These are phyloP conservation scores for Podarcis cretensis DNA, from an alignment of 2,113 vertebrate genomes.

Conservation along the genomic window DNA sequence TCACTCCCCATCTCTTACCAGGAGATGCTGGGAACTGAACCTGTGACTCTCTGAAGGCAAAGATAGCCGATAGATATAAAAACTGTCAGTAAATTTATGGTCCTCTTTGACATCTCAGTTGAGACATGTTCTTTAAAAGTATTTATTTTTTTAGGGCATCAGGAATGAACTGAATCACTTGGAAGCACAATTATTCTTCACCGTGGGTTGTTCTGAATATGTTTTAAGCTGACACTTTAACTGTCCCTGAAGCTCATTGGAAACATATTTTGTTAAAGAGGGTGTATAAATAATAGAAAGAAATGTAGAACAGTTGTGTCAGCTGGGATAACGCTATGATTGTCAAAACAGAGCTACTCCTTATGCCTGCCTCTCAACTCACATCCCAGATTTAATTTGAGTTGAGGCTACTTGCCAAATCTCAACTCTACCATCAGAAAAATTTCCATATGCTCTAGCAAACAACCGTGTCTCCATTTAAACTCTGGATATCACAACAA, in stretches of 20 bases:
- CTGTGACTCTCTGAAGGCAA: too few relatives aligned
- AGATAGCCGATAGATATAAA: too few relatives aligned
- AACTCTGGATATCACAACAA: background rate
- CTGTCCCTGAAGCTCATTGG: background rate
- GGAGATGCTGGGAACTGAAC: too few relatives aligned
- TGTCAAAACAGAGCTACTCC: background rate
- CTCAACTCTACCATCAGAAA: background rate
- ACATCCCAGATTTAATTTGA: background rate
- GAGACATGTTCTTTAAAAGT: background rate
- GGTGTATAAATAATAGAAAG: background rate
- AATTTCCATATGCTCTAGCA: background rate
- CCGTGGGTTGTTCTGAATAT: background rate
- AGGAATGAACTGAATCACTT: background rate
- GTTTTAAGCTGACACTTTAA: background rate
- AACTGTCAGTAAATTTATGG: background rate
- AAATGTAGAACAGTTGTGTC: background rate
- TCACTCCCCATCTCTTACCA: too few relatives aligned
- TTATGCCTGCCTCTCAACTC: background rate
- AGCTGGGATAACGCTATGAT: background rate
- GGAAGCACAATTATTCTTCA: background rate
- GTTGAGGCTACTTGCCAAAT: background rate
- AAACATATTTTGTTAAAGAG: background rate
- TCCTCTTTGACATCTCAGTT: background rate
- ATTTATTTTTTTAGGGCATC: background rate
- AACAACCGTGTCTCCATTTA: background rate